phyloP scores from a whole-genome alignment of 2,113 vertebrate species.

The Callaeas wilsoni region DNA sequence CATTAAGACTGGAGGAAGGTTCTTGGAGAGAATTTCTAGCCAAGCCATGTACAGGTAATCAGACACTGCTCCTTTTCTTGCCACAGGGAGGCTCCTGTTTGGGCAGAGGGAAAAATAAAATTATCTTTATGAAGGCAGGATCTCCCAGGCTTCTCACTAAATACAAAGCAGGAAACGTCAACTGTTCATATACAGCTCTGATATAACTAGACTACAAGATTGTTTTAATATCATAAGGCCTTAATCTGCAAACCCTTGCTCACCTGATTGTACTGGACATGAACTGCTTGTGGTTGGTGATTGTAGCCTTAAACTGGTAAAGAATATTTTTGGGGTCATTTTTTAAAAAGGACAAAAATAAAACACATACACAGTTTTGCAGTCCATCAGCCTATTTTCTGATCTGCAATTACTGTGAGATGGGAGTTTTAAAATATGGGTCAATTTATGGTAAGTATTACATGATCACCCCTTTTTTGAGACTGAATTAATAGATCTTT shows the following conservation, averaged over 20 bases:
- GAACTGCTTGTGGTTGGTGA: background rate
- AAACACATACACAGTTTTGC: background rate
- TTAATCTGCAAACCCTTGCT: background rate
- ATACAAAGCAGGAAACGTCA: background rate
- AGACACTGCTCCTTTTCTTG: conserved; percentile 90
- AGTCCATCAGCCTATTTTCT: background rate
- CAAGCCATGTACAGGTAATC: conserved; percentile 96
- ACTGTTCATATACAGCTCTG: background rate
- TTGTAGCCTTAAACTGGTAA: background rate
- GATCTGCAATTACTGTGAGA: background rate
- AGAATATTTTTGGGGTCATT: background rate
- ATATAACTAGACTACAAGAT: background rate
- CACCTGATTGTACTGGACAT: background rate
- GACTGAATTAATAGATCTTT: background rate
- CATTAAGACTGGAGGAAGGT: conserved; percentile 90
- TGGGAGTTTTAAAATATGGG: background rate
- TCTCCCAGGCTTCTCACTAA: background rate
- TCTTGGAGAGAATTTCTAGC: conserved; percentile 90
- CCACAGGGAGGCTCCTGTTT: conserved; percentile 93
- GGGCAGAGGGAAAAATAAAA: background rate
- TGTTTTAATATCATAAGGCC: background rate
- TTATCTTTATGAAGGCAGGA: background rate
- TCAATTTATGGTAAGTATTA: background rate
- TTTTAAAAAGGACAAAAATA: background rate
- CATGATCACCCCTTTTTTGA: background rate